Base-by-base conservation (phyloP, 2,113 vertebrate genomes). In the Chloropsis hardwickii region DNA sequence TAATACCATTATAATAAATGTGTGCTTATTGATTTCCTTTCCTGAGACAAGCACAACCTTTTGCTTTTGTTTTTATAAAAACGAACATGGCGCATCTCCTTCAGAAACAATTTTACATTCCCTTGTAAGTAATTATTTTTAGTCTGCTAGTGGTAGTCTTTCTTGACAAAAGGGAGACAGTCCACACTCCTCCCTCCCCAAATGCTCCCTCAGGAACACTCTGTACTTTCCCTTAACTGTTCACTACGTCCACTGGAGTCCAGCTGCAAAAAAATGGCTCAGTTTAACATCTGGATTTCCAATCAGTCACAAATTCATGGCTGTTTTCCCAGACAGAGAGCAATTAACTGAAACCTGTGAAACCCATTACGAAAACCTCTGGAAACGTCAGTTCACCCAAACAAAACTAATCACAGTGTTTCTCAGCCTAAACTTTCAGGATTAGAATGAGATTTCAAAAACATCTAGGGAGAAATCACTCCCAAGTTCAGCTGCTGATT, bases 221-320 rank as follows among this genome's bases (percentile, higher is more conserved):
- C 45, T 92, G 96, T 95, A 91, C 81, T 92, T 97, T 94, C 53
- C 86, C 40, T 92, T 87, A 67, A 64, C 83, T 65, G 48, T 60
- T 94, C 83, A 53, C 56, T 92, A 64, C 0, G 3, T 84, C 90
- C 81, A 79, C 73, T 69, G 65, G 37, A 87, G 24, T n/a, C 25
- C 65, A 91, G 84, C 40, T 94, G 73, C 69, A 95, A 69, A 95
- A 95, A 94, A 90, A 88, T 7, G 80, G n/a, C 53, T 87, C 65
- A 61, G 29, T 7, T 72, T 89, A 40, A 45, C 86, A 89, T 95
- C 73, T 95, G 94, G 65, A 76, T 89, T 95, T 95, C 48, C 42
- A 85, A 57, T 96, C 70, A 89, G 51, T 53, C 73, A 87, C 57
- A 81, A 79, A 85, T 67, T 71, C 31, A 76, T 89, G 86, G 69